Evolutionary conservation across 2,888 invertebrate genomes (phyloP).

Genomic region (Drosophila nr. perissopoda): DNA sequence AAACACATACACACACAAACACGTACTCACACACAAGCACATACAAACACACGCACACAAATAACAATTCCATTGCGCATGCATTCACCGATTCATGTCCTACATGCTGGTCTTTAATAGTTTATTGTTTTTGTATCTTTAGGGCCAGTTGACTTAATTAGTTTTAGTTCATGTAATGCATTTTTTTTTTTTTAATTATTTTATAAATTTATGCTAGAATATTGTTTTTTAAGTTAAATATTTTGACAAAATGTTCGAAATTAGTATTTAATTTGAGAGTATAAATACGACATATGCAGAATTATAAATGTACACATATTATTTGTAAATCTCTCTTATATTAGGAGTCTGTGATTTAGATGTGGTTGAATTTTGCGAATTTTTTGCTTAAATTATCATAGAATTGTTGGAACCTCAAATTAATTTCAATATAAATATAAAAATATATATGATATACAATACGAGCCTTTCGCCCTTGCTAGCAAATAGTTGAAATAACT

Average conservation of each 20-base stretch:
- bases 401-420: conserved; percentile 67
- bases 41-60: conserved; percentile 13
- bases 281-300: conserved; percentile 21
- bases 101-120: conserved; percentile 51
- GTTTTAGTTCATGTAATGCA: conserved; percentile 58
- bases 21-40: not conserved
- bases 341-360: conserved; percentile 83
- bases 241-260: conserved; percentile 63
- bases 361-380: conserved; percentile 81
- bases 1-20: not conserved
- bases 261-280: conserved; percentile 63
- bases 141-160: conserved; percentile 73
- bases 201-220: conserved; percentile 45
- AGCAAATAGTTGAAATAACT: conserved; percentile 16
- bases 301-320: conserved; percentile 40
- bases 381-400: conserved; percentile 62
- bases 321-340: conserved; percentile 72
- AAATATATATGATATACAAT: conserved; percentile 33
- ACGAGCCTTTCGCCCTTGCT: conserved; percentile 18
- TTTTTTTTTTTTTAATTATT: conserved; percentile 34
- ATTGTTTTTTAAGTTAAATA: conserved; percentile 54
- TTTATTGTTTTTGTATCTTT: conserved; percentile 60
- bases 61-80: conserved; percentile 22
- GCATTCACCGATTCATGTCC: conserved; percentile 40
- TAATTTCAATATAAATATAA: conserved; percentile 59